Evolutionary conservation across 2,113 vertebrate genomes (phyloP), one percentile per base, ranked within the genome.

Genomic region (Cranoglanis bouderius): DNA sequence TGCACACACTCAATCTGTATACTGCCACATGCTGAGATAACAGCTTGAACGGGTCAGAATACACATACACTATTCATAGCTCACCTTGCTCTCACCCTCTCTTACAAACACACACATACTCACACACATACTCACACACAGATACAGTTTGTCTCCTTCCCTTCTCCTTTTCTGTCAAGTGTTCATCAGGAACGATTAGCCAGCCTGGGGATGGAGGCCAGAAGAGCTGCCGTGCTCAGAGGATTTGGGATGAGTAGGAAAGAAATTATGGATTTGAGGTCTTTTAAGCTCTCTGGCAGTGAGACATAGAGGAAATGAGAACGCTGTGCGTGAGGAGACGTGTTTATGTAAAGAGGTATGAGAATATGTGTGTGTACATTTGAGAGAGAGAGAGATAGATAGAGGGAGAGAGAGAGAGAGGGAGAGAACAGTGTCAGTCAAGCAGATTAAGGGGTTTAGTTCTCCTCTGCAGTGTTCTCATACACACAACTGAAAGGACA

Each of bases 241-340:
- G 88, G 90, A 93, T 90, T 94, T 90, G 88, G 84, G 80, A 59
- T 86, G 85, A 89, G 80, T 88, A 70, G 40, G 70, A 89, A 94
- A 90, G 87, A 91, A 89, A 91, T 24, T 5, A 88, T 89, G 90
- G 92, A 93, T 92, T 93, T 91, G 40, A 85, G 89, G 81, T 88
- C 90, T 88, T 87, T 53, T 35, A 89, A 85, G 74, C 85, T 87
- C 75, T 46, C 43, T 63, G 81, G 40, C 67, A 63, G 29, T 4
- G 65, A 88, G 65, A 59, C n/a, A 75, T 26, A 4, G 32, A 59
- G 81, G n/a, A 82, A 82, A 82, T 59, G 70, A 88, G 57, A 88
- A 57, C 0, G 38, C 51, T 35, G 35, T 74, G 49, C 74, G 82
- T 55, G 57, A 38, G 26, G 77, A 72, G 35, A 72, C 14, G 13